Evolutionary conservation across 2,888 invertebrate species (phyloP).

Genomic region (Drosophila falleni): DNA sequence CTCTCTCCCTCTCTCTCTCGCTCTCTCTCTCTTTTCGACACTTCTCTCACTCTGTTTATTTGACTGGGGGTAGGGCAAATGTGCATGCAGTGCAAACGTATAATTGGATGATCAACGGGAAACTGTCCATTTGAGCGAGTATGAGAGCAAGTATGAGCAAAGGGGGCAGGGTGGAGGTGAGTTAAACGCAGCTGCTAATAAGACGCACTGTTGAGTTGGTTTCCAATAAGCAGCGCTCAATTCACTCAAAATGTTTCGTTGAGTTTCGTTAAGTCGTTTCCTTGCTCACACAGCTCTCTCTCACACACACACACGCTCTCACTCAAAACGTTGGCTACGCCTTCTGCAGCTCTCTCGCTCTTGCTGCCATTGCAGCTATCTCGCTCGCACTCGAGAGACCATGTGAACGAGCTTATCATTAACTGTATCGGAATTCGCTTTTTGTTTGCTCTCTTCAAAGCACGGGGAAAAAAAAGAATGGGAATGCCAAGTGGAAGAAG

Average conservation of each 20-base stretch:
- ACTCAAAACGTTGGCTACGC: slow-evolving; percentile 56
- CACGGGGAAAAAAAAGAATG: slow-evolving; percentile 29
- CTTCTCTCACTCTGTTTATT: neutral
- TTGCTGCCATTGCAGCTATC: slow-evolving; percentile 20
- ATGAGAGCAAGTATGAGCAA: slow-evolving; percentile 1
- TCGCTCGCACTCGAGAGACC: slow-evolving; percentile 20
- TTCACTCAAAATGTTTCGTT: slow-evolving; percentile 54
- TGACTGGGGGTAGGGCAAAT: slow-evolving; percentile 50
- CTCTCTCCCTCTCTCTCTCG: neutral
- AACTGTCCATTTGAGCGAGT: slow-evolving; percentile 52
- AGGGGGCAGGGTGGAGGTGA: neutral
- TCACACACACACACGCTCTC: slow-evolving; percentile 24
- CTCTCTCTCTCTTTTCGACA: neutral
- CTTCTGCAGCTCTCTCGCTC: slow-evolving; percentile 38
- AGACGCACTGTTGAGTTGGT: slow-evolving; percentile 37
- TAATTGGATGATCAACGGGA: slow-evolving; percentile 84
- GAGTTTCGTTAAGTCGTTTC: slow-evolving; percentile 47
- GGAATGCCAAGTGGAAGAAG: slow-evolving; percentile 42
- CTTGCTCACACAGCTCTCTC: slow-evolving; percentile 3
- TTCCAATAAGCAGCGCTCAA: slow-evolving; percentile 44
- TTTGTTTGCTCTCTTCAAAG: slow-evolving; percentile 43
- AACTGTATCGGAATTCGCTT: slow-evolving; percentile 76
- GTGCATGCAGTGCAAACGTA: slow-evolving; percentile 77
- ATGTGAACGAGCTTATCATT: slow-evolving; percentile 67
- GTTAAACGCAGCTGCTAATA: slow-evolving; percentile 38